Evolutionary conservation across 2,113 vertebrate genomes (phyloP), one percentile per base, ranked within the genome.

Genomic region (Anolis sagrei): DNA sequence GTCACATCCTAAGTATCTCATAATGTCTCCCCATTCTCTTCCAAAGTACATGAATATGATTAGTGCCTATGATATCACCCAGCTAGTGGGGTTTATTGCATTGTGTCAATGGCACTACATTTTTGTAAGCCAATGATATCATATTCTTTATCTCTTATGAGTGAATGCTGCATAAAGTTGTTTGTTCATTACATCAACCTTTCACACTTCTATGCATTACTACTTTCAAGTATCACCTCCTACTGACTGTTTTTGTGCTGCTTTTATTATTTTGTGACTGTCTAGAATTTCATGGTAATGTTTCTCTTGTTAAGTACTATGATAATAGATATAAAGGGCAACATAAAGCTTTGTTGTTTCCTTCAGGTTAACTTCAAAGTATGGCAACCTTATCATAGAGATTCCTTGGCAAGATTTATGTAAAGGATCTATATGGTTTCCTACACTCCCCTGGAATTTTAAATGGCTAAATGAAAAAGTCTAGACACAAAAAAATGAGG

Each of bases 171-270:
- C 68, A 73, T 62, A 62, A 13, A 9, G 13, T 32, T 3, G 7
- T 88, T n/a, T 84, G 48, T 74, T 49, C 25, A 84, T 75, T 64
- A 74, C 64, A 81, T 70, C 25, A n/a, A 87, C 79, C 32, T 54
- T 61, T 66, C 79, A 58, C 9, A 88, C 23, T 7, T 0, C 66
- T 11, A 44, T 54, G 69, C 0, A 4, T 29, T 25, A 27, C 62
- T 90, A 91, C 18, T 89, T 80, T 89, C 64, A 51, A 68, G 66
- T 83, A 89, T 80, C 16, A 87, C 32, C 9, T n/a, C 2, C 7
- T 29, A n/a, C 4, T 51, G 13, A 39, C n/a, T 44, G 13, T 70
- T 81, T 44, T 72, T 70, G 48, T 69, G 27, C 39, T 49, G 27
- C 62, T 51, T 81, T 39, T 66, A 25, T 79, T 21, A 64, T 7